Conservation (phyloP, 1,140 invertebrate species). For the Orchesella cincta region DNA sequence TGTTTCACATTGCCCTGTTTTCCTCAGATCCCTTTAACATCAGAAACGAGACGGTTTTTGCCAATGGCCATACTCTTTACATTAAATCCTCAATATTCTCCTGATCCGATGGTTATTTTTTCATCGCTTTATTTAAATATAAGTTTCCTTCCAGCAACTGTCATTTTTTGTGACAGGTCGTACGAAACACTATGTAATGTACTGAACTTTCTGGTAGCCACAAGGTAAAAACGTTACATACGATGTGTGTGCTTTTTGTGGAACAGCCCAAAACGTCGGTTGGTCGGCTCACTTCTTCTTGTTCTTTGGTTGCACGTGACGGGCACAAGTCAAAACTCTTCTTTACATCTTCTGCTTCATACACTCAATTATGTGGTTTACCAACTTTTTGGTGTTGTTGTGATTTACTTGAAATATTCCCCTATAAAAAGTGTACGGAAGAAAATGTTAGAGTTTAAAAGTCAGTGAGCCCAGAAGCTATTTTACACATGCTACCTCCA, state of each 20-base stretch:
- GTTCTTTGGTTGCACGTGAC: slow-evolving; percentile 21
- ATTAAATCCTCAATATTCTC: too few species aligned
- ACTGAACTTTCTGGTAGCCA: too few species aligned
- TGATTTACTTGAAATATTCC: slow-evolving; percentile 9
- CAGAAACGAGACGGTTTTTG: too few species aligned
- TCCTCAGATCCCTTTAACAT: too few species aligned
- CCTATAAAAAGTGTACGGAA: neutral
- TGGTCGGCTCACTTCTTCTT: neutral
- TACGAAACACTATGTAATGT: too few species aligned
- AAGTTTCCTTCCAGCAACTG: slow-evolving; percentile 15
- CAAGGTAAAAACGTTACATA: neutral
- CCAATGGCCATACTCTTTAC: too few species aligned
- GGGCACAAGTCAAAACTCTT: slow-evolving; percentile 25
- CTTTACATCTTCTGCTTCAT: neutral
- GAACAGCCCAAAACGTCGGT: slow-evolving; percentile 5
- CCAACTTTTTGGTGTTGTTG: neutral
- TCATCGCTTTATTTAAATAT: neutral
- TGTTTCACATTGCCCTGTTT: too few species aligned
- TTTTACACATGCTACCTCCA: neutral
- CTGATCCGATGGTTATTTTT: too few species aligned
- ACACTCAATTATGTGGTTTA: neutral
- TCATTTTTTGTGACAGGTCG: too few species aligned
- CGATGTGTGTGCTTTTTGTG: too few species aligned
- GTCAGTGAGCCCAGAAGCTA: slow-evolving; percentile 15
- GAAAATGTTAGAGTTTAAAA: neutral